Base-by-base conservation (phyloP, 1,140 invertebrate genomes). In the Cotesia chilonis region DNA sequence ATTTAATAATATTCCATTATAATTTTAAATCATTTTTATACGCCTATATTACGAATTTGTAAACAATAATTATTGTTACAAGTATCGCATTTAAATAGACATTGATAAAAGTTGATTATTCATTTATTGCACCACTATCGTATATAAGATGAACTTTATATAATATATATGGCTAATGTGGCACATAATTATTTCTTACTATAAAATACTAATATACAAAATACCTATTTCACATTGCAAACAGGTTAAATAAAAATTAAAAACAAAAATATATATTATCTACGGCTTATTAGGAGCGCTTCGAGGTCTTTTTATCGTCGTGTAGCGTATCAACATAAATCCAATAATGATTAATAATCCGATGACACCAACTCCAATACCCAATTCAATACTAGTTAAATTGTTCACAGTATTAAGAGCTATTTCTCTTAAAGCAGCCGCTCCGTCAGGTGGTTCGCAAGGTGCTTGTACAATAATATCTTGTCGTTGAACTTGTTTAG, bases 401-500 rank as follows among this genome's bases (percentile, higher is more conserved):
- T 60, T 61, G 4, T 82, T 79, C 0, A 76, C 69, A 7, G 77
- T 77, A 7, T 82, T 74, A n/a, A 84, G 71, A 9, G 77, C 81
- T n/a, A 87, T 78, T 75, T 87, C 86, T 51, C 77, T 78, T 41
- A 95, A 84, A 12, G 93, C 90, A 79, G 93, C 89, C 3, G 90
- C 90, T n/a, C 93, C 93, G 78, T 94, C 93, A 0, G 92, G 91
- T 3, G 90, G 88, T 10, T 93, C 92, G 80, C 94, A 95, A 3
- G 92, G 89, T 17, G 92, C 90, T 80, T 94, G 92, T 20, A 94
- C 92, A 77, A 95, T 94, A 51, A 95, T 94, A 78, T 94, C 94
- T 81, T 93, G 91, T 73, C 92, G 90, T 78, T 94, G 93, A 41
- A 93, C 90, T 89, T 94, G 83, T 70, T 87, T 86, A 4, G 81